These are phyloP conservation scores for Bos indicus DNA, from an alignment of 2,113 vertebrate species.

Conservation along the genomic window DNA sequence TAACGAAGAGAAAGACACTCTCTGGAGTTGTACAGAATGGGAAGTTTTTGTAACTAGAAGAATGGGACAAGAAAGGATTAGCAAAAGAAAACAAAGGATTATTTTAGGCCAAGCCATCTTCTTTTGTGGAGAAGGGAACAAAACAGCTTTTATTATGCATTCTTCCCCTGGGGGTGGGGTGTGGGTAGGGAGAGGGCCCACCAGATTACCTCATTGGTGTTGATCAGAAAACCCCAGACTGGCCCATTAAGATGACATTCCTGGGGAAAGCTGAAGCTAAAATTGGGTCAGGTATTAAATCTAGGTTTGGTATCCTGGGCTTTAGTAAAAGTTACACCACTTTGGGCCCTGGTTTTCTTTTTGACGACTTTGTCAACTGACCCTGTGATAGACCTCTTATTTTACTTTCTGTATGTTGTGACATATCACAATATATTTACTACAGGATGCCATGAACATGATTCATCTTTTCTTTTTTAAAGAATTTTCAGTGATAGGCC, in stretches of 20 bases:
- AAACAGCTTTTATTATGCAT: neutral
- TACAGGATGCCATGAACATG: neutral
- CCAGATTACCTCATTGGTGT: neutral
- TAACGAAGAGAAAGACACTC: neutral
- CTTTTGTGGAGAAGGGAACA: neutral
- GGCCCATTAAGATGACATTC: neutral
- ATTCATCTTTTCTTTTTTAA: neutral
- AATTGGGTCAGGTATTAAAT: neutral
- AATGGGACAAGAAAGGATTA: neutral
- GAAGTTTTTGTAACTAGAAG: neutral
- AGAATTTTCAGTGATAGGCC: neutral
- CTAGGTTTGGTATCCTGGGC: neutral
- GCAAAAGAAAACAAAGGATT: neutral
- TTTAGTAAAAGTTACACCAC: neutral
- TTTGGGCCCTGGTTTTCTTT: neutral
- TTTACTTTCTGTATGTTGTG: neutral
- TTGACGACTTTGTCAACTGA: neutral
- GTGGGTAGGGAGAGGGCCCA: neutral
- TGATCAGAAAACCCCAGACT: neutral
- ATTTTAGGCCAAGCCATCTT: neutral
- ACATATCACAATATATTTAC: neutral
- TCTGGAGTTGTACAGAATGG: neutral
- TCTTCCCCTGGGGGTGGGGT: neutral
- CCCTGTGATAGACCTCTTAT: neutral
- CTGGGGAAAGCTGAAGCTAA: neutral